Evolutionary conservation across 2,888 invertebrate genomes (phyloP).

Genomic region (Spisula subtruncata): DNA sequence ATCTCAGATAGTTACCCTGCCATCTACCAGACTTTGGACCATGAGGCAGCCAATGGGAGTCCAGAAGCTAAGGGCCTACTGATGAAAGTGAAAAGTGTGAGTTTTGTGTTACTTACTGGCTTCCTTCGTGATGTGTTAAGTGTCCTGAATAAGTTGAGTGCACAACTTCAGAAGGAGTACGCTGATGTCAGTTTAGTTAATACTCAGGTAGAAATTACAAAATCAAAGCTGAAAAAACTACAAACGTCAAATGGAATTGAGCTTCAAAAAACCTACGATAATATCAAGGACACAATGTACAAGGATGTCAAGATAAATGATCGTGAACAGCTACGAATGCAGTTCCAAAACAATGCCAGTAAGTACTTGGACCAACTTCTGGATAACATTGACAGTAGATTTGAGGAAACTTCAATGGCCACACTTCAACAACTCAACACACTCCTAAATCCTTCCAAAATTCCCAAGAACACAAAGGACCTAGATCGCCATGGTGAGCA

Average conservation of each 20-base stretch:
- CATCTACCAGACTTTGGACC: slow-evolving; percentile 25
- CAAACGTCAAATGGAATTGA: neutral
- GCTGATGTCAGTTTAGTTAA: too few relatives aligned
- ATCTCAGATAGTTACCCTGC: slow-evolving; percentile 43
- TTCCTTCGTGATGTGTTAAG: slow-evolving; percentile 16
- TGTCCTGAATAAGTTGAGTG: too few relatives aligned
- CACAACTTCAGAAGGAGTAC: too few relatives aligned
- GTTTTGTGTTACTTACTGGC: slow-evolving; percentile 19
- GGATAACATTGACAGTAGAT: too few relatives aligned
- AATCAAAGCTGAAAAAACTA: neutral
- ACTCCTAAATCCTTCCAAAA: slow-evolving; percentile 40
- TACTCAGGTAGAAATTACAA: too few relatives aligned
- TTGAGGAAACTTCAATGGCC: slow-evolving; percentile 47
- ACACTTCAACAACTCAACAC: slow-evolving; percentile 27
- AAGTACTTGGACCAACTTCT: too few relatives aligned
- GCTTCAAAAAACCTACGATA: slow-evolving; percentile 17
- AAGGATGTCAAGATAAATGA: slow-evolving; percentile 27
- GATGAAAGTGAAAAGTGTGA: slow-evolving; percentile 26
- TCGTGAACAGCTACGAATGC: slow-evolving; percentile 29
- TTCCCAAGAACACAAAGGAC: too few relatives aligned
- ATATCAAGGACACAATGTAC: slow-evolving; percentile 16
- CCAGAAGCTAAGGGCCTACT: slow-evolving; percentile 42
- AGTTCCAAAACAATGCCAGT: slow-evolving; percentile 50
- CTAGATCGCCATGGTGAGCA: too few relatives aligned
- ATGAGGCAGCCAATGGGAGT: slow-evolving; percentile 33